A percentile compares a stretch with the other conserved stretches of the same genome.
Evolutionary conservation across 2,888 invertebrate genomes (phyloP).

Genomic region (Dorcus parallelipipedus): DNA sequence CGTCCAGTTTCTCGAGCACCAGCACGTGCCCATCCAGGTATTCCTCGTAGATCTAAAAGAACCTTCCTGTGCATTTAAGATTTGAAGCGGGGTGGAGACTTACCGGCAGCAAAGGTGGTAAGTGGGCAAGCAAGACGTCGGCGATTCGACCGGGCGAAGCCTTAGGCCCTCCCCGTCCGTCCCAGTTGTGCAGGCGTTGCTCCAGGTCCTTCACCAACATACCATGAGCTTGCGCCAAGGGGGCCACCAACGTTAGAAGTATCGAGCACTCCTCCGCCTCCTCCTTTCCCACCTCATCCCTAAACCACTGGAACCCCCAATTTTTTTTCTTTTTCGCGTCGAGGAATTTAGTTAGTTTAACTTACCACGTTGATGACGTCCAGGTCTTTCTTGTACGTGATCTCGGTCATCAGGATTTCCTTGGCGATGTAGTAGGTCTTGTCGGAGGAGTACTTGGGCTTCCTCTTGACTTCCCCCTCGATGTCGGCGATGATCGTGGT

Average conservation of each 20-base stretch:
- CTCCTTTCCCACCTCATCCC: slow-evolving; percentile 59
- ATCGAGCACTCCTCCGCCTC: slow-evolving; percentile 61
- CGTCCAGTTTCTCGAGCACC: slow-evolving; percentile 77
- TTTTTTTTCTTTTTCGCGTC: slow-evolving; percentile 6
- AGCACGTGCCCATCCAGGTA: slow-evolving; percentile 71
- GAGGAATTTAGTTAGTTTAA: slow-evolving; percentile 22
- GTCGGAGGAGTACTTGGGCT: slow-evolving; percentile 47
- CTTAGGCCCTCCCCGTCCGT: slow-evolving; percentile 55
- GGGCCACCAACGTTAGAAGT: slow-evolving; percentile 60
- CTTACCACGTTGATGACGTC: slow-evolving; percentile 86
- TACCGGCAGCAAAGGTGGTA: slow-evolving; percentile 61
- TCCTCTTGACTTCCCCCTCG: slow-evolving; percentile 47
- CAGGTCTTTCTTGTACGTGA: slow-evolving; percentile 91
- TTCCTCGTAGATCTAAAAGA: slow-evolving; percentile 62
- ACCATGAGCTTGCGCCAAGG: slow-evolving; percentile 79
- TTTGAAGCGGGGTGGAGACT: slow-evolving; percentile 15
- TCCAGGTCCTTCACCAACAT: slow-evolving; percentile 77
- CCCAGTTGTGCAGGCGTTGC: slow-evolving; percentile 71
- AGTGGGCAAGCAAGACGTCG: slow-evolving; percentile 69
- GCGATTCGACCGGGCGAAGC: slow-evolving; percentile 61
- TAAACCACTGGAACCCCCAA: slow-evolving; percentile 61
- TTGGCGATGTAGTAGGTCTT: slow-evolving; percentile 82
- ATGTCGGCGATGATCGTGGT: slow-evolving; percentile 48
- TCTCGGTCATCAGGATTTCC: slow-evolving; percentile 92
- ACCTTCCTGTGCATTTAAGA: neutral